phyloP scores from a whole-genome alignment of 1,140 invertebrate genomes.

The Ceratosolen solmsi region DNA sequence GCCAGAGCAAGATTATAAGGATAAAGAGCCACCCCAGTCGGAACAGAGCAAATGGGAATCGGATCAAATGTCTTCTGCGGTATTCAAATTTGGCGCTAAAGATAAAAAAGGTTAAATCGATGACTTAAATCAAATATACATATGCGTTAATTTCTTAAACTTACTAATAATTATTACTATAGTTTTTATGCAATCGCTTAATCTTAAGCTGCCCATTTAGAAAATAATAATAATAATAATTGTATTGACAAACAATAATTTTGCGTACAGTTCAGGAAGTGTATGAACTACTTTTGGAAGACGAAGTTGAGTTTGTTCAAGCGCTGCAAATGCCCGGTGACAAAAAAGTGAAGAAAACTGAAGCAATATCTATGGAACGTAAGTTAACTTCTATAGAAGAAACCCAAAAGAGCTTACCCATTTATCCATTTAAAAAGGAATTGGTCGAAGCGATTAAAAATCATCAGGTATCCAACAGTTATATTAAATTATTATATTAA shows the following conservation, averaged over 20 bases:
- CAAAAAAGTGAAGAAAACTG: constrained; percentile 75
- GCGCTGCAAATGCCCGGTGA: constrained; percentile 90
- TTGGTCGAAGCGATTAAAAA: constrained; percentile 90
- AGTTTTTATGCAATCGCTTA: not conserved
- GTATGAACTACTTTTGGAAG: constrained; percentile 95
- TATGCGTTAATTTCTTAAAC: not conserved
- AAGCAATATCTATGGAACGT: constrained; percentile 81
- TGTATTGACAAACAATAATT: no score
- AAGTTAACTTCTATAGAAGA: constrained; percentile 88
- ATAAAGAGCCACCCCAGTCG: constrained; percentile 91
- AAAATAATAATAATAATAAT: no score
- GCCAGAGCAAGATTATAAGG: constrained; percentile 83
- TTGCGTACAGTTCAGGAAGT: constrained; percentile 78
- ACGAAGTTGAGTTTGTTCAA: constrained; percentile 98
- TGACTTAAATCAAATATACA: not conserved
- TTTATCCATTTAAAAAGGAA: constrained; percentile 93
- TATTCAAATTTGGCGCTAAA: constrained; percentile 94
- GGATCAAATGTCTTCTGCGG: constrained; percentile 95
- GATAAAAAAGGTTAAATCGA: constrained; percentile 80
- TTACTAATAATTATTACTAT: not conserved
- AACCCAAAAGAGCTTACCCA: constrained; percentile 93
- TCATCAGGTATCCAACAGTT: constrained; percentile 83
- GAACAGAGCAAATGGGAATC: constrained; percentile 99
- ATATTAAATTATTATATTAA: constrained; percentile 19
- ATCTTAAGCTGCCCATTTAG: no score